phyloP scores from a whole-genome alignment of 2,113 vertebrate genomes.

The Oreocharis arfaki region DNA sequence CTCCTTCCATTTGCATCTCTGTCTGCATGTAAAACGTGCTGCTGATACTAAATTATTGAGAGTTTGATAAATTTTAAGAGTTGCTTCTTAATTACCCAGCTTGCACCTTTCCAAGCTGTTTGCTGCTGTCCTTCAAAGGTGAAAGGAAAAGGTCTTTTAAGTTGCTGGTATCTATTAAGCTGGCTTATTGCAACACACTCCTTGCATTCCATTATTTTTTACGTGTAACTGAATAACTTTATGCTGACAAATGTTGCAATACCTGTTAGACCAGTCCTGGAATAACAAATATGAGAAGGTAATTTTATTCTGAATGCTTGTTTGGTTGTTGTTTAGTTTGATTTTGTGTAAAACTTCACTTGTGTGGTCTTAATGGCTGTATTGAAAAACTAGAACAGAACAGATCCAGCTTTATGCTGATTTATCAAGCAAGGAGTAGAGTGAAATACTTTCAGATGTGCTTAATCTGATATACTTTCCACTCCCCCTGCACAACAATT shows the following conservation, averaged over 20 bases:
- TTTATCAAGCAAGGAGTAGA: neutral
- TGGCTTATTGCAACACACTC: slow-evolving; percentile 12
- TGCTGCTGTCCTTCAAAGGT: neutral
- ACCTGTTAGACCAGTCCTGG: slow-evolving; percentile 58
- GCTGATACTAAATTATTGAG: neutral
- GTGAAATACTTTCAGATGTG: neutral
- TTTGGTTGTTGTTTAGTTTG: slow-evolving; percentile 1
- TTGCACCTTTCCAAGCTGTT: neutral
- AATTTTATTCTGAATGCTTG: slow-evolving; percentile 39
- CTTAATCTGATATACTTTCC: neutral
- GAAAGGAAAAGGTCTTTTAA: slow-evolving; percentile 15
- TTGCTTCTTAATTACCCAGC: neutral
- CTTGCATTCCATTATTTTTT: slow-evolving; percentile 54
- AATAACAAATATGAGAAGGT: slow-evolving; percentile 44
- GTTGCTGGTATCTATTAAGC: neutral
- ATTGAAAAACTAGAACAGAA: neutral
- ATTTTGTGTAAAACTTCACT: slow-evolving; percentile 12
- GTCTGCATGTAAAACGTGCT: neutral
- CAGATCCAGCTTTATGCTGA: neutral
- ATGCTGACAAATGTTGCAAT: slow-evolving; percentile 29
- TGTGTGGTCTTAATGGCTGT: slow-evolving; percentile 25
- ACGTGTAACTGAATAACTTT: slow-evolving; percentile 59
- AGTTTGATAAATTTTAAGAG: neutral
- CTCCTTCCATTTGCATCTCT: neutral
- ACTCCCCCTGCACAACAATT: neutral